A percentile compares a stretch with the other conserved stretches of the same genome.
Evolutionary conservation across 2,888 invertebrate species (phyloP).

Genomic region (Siphlonurus alternatus): DNA sequence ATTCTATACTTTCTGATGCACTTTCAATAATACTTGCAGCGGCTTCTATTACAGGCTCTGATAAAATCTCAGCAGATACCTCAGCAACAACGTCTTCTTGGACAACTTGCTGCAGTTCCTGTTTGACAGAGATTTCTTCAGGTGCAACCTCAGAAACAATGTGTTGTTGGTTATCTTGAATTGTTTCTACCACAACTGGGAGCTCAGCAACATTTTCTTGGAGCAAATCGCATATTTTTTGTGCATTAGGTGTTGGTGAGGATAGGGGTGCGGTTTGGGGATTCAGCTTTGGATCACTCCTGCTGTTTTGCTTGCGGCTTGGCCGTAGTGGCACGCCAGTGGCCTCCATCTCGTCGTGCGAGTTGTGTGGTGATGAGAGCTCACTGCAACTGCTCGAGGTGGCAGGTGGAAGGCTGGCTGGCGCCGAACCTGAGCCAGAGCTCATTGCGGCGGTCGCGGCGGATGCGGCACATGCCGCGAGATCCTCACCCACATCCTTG

Average conservation of each 20-base stretch:
- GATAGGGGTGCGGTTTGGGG: too few relatives aligned
- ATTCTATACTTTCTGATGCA: neutral
- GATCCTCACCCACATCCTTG: neutral
- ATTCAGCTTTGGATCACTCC: neutral
- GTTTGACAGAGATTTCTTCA: neutral
- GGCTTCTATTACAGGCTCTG: neutral
- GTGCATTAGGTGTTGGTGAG: neutral
- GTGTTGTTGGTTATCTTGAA: neutral
- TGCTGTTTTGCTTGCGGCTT: neutral
- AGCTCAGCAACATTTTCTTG: neutral
- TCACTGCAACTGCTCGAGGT: neutral
- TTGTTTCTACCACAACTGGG: neutral
- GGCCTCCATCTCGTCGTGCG: neutral
- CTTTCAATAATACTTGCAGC: neutral
- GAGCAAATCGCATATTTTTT: neutral
- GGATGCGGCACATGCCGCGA: neutral
- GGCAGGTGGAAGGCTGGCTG: neutral
- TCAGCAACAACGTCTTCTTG: neutral
- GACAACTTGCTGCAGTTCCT: neutral
- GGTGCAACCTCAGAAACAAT: neutral
- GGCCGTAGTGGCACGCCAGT: neutral
- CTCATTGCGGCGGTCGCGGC: neutral
- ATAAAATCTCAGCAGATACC: neutral
- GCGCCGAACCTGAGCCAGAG: neutral
- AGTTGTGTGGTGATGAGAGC: neutral